Evolutionary conservation across 2,888 invertebrate species (phyloP).

Genomic region (Ophion ellenae): DNA sequence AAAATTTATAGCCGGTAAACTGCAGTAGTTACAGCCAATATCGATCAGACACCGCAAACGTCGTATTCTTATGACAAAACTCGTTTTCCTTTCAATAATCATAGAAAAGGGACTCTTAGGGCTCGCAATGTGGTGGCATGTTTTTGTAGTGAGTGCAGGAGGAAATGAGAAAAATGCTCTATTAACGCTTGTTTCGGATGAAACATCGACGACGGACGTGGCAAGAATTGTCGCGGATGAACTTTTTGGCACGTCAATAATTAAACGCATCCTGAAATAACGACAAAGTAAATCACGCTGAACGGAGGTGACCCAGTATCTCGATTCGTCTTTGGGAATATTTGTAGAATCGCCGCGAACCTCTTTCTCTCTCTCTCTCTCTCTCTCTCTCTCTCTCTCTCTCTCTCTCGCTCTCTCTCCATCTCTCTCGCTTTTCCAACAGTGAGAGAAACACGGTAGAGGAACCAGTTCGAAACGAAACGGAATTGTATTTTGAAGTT

Average conservation of each 20-base stretch:
- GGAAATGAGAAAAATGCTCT: neutral
- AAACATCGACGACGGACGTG: neutral
- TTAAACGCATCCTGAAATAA: conserved; percentile 40
- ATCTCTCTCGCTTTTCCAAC: neutral
- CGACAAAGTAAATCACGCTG: conserved; percentile 13
- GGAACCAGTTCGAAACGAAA: neutral
- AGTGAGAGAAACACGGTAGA: neutral
- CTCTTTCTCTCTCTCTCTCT: conserved; percentile 6
- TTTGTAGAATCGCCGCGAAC: conserved; percentile 12
- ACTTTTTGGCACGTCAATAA: conserved; percentile 16
- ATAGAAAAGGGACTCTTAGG: too few species aligned
- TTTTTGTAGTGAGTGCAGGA: neutral
- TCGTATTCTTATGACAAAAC: neutral
- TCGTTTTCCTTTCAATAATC: neutral
- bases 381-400: neutral
- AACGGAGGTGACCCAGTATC: conserved; percentile 42
- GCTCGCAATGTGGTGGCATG: too few species aligned
- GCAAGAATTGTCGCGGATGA: conserved; percentile 1
- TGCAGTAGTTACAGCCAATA: conserved; percentile 20
- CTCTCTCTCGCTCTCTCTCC: neutral
- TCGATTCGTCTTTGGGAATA: conserved; percentile 27
- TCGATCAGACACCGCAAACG: conserved; percentile 22
- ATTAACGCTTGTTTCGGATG: neutral
- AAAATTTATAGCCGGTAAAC: conserved; percentile 17
- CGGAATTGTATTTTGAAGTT: neutral